These are phyloP conservation scores for Magallana nippona DNA, from an alignment of 2,888 invertebrate species.

Conservation along the genomic window DNA sequence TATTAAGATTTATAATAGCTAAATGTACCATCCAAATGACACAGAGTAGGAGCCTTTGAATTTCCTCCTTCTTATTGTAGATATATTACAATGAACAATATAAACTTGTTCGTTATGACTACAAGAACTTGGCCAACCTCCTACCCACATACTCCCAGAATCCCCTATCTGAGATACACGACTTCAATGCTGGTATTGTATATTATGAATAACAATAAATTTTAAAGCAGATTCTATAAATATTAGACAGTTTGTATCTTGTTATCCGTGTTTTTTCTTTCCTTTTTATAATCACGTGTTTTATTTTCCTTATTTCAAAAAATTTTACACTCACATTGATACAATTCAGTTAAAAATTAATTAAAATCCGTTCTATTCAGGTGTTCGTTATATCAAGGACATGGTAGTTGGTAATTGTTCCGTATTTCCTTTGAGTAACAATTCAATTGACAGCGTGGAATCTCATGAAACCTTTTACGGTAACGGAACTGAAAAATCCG, in stretches of 20 bases:
- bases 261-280: too few relatives aligned
- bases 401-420: conserved; percentile 65
- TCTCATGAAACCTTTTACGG: conserved; percentile 55
- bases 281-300: too few relatives aligned
- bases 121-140: conserved; percentile 47
- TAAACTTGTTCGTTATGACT: conserved; percentile 61
- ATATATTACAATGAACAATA: conserved; percentile 62
- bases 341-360: too few relatives aligned
- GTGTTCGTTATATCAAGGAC: conserved; percentile 70
- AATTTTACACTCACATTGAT: too few relatives aligned
- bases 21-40: not conserved
- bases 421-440: conserved; percentile 56
- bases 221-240: too few relatives aligned
- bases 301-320: too few relatives aligned
- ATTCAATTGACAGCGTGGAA: conserved; percentile 59
- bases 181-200: conserved; percentile 61
- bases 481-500: conserved; percentile 49
- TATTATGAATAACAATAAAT: not conserved
- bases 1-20: too few relatives aligned
- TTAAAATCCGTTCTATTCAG: conserved; percentile 52
- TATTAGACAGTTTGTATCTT: too few relatives aligned
- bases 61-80: conserved; percentile 45
- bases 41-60: not conserved
- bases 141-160: conserved; percentile 56
- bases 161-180: conserved; percentile 61